phyloP scores from a whole-genome alignment of 2,888 invertebrate genomes.

The Ennomos fuscantarius region DNA sequence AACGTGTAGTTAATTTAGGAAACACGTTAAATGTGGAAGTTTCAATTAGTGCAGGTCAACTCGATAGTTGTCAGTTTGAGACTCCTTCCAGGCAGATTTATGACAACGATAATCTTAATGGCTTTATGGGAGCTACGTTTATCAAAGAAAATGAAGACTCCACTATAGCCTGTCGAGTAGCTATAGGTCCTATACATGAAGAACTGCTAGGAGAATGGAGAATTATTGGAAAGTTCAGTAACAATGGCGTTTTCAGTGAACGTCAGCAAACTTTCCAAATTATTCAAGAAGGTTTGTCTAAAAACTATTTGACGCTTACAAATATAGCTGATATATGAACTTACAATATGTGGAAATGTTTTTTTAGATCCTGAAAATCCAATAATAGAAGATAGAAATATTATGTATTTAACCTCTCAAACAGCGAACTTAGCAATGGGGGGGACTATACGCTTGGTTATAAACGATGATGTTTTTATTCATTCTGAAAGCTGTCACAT shows the following conservation, averaged over 20 bases:
- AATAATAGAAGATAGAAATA: conserved; percentile 43
- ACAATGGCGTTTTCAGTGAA: conserved; percentile 46
- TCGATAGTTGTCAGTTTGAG: conserved; percentile 45
- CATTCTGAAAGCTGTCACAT: conserved; percentile 59
- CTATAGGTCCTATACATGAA: conserved; percentile 46
- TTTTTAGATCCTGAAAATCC: conserved; percentile 55
- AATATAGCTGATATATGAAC: neutral
- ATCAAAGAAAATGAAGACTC: conserved; percentile 16
- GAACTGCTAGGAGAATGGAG: conserved; percentile 52
- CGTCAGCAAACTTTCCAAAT: conserved; percentile 42
- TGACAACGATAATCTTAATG: conserved; percentile 16
- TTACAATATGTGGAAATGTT: conserved; percentile 13
- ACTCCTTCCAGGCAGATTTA: conserved; percentile 42
- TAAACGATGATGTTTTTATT: conserved; percentile 33
- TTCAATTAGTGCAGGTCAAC: conserved; percentile 31
- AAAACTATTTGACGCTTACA: too few relatives aligned
- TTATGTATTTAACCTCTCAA: conserved; percentile 32
- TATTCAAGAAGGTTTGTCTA: conserved; percentile 51
- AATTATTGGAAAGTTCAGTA: conserved; percentile 53
- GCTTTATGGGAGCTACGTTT: conserved; percentile 41
- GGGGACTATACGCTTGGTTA: conserved; percentile 44
- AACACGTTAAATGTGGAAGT: conserved; percentile 39
- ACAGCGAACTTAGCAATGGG: conserved; percentile 40
- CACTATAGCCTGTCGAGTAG: conserved; percentile 41
- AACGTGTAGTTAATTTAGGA: conserved; percentile 44